phyloP scores from a whole-genome alignment of 2,113 vertebrate species.

The Thryonomys swinderianus region DNA sequence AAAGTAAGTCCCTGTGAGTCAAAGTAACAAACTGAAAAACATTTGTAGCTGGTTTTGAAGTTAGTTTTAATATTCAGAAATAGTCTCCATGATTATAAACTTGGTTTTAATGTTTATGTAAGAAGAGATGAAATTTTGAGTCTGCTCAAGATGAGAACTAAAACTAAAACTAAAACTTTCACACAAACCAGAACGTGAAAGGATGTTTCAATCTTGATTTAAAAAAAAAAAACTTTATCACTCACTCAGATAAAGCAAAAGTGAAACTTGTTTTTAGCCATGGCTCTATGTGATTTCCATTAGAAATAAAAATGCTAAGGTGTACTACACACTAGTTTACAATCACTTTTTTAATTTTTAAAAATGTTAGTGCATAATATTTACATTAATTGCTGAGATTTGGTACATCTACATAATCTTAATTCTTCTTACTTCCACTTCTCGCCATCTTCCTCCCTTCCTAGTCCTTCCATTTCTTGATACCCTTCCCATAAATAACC shows the following conservation, averaged over 20 bases:
- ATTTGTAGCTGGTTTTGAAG: background rate
- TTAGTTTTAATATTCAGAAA: constrained; percentile 25
- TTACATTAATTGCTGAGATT: background rate
- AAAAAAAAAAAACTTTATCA: constrained; percentile 27
- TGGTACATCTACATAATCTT: background rate
- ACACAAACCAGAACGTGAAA: background rate
- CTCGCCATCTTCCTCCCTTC: background rate
- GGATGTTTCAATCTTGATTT: background rate
- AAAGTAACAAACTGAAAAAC: background rate
- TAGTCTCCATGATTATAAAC: background rate
- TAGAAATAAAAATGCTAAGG: constrained; percentile 5
- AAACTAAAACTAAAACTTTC: constrained; percentile 16
- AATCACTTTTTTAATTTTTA: background rate
- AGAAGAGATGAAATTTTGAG: background rate
- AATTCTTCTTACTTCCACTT: background rate
- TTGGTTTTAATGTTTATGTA: background rate
- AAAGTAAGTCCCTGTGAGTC: background rate
- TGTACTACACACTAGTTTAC: background rate
- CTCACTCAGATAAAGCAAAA: background rate
- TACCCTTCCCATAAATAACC: background rate
- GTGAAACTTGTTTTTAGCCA: background rate
- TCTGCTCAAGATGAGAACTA: background rate
- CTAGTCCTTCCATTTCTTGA: background rate
- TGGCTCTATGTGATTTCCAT: background rate
- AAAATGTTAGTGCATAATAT: background rate